Evolutionary conservation across 2,888 invertebrate species (phyloP).

Genomic region (Nemotelus pantherinus): DNA sequence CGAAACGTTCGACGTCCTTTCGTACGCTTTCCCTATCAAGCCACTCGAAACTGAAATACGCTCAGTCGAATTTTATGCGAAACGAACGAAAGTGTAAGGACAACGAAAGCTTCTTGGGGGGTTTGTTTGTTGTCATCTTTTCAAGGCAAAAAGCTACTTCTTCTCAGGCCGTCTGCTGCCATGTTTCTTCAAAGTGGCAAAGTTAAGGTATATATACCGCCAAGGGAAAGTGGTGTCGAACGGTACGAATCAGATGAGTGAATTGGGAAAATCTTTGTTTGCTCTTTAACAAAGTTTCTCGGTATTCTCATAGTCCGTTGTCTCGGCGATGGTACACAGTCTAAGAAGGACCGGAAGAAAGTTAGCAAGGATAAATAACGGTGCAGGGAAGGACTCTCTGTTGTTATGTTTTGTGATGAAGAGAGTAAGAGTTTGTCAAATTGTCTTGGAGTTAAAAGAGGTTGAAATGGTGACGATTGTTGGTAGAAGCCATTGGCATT

Average conservation of each 20-base stretch:
- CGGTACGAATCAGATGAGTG: constrained; percentile 26
- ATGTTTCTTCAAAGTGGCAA: too few species aligned
- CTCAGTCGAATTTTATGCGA: not conserved
- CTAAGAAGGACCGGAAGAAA: too few species aligned
- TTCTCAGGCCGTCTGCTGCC: too few species aligned
- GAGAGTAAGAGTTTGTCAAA: too few species aligned
- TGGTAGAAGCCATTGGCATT: too few species aligned
- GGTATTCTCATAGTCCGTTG: not conserved
- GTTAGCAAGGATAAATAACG: too few species aligned
- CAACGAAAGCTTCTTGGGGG: constrained; percentile 37
- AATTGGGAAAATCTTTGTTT: constrained; percentile 33
- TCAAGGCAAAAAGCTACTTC: constrained; percentile 33
- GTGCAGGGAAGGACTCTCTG: not conserved
- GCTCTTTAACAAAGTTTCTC: constrained; percentile 32
- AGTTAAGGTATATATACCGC: not conserved
- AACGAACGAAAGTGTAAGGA: not conserved
- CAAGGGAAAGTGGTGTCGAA: constrained; percentile 13
- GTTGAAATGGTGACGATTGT: too few species aligned
- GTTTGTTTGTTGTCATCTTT: constrained; percentile 42
- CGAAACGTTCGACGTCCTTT: not conserved
- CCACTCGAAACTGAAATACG: constrained; percentile 31
- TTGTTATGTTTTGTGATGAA: not conserved
- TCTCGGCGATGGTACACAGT: not conserved
- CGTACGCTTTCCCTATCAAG: not conserved
- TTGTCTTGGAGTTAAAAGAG: too few species aligned